Conservation (phyloP, 2,888 invertebrate species). For the Lithosia quadra region DNA sequence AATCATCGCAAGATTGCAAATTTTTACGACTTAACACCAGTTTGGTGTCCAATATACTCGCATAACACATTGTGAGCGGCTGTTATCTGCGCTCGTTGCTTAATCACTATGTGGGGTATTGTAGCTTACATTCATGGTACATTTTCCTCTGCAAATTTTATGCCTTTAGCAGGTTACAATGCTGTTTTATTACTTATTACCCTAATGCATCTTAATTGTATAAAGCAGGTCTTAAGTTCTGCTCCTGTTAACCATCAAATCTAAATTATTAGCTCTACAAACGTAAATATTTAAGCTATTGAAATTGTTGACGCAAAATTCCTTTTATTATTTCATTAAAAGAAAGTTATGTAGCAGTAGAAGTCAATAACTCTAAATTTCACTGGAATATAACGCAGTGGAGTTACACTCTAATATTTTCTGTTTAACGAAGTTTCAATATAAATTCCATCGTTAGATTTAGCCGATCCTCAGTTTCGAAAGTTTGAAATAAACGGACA, state of each 20-base stretch:
- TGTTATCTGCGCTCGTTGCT: slow-evolving; percentile 39
- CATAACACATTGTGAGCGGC: slow-evolving; percentile 36
- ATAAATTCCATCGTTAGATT: slow-evolving; percentile 51
- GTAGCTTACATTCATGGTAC: slow-evolving; percentile 23
- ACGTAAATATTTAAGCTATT: no score
- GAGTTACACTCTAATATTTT: slow-evolving; percentile 16
- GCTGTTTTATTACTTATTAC: neutral
- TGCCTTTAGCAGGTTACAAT: neutral
- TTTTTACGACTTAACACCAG: slow-evolving; percentile 52
- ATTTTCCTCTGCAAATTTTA: slow-evolving; percentile 7
- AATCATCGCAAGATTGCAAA: slow-evolving; percentile 57
- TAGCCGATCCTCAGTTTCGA: slow-evolving; percentile 47
- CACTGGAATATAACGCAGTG: neutral
- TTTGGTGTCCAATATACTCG: slow-evolving; percentile 25
- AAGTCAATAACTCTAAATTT: neutral
- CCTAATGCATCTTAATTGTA: neutral
- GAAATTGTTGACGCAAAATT: no score
- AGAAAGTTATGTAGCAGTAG: no score
- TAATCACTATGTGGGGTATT: slow-evolving; percentile 29
- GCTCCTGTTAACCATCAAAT: neutral
- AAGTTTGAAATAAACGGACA: slow-evolving; percentile 51
- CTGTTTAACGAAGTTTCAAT: slow-evolving; percentile 45
- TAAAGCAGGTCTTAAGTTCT: neutral
- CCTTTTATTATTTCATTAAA: no score
- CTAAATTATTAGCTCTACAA: no score